Evolutionary conservation across 1,140 invertebrate genomes (phyloP).

Genomic region (Drosophila ambigua): DNA sequence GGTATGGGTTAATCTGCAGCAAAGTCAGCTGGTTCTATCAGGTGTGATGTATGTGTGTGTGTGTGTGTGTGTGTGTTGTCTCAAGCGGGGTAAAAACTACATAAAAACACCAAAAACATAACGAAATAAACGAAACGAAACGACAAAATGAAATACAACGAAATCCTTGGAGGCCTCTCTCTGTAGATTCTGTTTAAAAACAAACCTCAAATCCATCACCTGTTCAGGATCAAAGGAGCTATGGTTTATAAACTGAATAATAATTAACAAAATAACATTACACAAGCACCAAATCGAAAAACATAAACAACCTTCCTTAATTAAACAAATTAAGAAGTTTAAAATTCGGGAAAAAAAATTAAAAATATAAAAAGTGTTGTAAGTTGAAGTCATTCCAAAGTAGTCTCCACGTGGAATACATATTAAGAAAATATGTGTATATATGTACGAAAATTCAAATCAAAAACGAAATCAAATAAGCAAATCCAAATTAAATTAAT

Average conservation of each 20-base stretch:
- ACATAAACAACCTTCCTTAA: not conserved
- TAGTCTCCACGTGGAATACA: too few relatives aligned
- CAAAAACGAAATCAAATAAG: too few relatives aligned
- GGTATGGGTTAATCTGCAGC: too few relatives aligned
- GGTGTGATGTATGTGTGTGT: conserved; percentile 21
- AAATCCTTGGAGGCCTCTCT: not conserved
- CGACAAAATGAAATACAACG: conserved; percentile 1
- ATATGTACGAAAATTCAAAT: too few relatives aligned
- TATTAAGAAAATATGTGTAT: too few relatives aligned
- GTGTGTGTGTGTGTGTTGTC: conserved; percentile 6
- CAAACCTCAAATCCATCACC: too few relatives aligned
- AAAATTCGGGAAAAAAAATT: not conserved
- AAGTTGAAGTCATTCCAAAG: too few relatives aligned
- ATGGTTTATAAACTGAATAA: not conserved
- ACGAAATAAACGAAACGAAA: conserved; percentile 4
- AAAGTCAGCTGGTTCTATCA: not conserved
- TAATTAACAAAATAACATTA: not conserved
- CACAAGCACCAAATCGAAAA: conserved; percentile 27
- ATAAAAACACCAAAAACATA: conserved; percentile 20
- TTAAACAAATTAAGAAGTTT: not conserved
- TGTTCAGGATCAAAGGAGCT: too few relatives aligned
- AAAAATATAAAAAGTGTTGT: not conserved
- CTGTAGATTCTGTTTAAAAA: too few relatives aligned
- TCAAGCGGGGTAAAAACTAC: conserved; percentile 43
- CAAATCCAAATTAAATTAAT: too few relatives aligned